A percentile compares a stretch with the other conserved stretches of the same genome.
Conservation (phyloP, 2,888 invertebrate species). For the Furcula furcula region DNA sequence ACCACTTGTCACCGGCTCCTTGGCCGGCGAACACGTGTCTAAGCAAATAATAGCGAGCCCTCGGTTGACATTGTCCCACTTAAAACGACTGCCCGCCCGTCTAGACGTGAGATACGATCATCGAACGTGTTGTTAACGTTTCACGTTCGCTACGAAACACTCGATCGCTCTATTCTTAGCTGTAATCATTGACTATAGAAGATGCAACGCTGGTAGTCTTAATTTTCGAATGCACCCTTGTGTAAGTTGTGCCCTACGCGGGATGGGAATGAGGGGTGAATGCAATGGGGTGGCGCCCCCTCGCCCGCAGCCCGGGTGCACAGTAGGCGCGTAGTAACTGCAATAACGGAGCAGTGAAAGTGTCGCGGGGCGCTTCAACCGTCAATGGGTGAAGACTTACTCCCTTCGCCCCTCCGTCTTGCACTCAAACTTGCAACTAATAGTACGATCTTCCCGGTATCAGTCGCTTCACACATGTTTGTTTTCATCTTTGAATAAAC, state of each 20-base stretch:
- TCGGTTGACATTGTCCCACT: constrained; percentile 76
- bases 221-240: constrained; percentile 67
- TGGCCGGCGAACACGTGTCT: constrained; percentile 62
- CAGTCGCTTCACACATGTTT: constrained; percentile 39
- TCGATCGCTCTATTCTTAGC: constrained; percentile 18
- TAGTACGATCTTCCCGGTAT: constrained; percentile 60
- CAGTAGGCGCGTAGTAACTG: constrained; percentile 80
- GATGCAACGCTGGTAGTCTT: constrained; percentile 49
- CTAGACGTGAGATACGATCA: constrained; percentile 67
- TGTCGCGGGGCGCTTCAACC: constrained; percentile 80
- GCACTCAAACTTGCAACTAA: constrained; percentile 72
- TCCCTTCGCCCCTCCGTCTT: constrained; percentile 77
- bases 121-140: constrained; percentile 53
- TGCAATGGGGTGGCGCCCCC: constrained; percentile 68
- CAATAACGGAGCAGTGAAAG: constrained; percentile 81
- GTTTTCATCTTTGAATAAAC: constrained; percentile 16
- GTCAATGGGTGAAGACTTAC: constrained; percentile 80
- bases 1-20: constrained; percentile 63
- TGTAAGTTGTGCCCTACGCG: constrained; percentile 57
- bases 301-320: constrained; percentile 59
- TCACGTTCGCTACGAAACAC: constrained; percentile 39
- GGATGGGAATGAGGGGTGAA: constrained; percentile 63
- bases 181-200: constrained; percentile 5
- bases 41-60: constrained; percentile 78
- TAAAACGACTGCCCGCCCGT: constrained; percentile 55